A percentile compares a stretch with the other conserved stretches of the same genome.
Evolutionary conservation across 1,140 invertebrate genomes (phyloP).

Genomic region (Lasioglossum albipes): DNA sequence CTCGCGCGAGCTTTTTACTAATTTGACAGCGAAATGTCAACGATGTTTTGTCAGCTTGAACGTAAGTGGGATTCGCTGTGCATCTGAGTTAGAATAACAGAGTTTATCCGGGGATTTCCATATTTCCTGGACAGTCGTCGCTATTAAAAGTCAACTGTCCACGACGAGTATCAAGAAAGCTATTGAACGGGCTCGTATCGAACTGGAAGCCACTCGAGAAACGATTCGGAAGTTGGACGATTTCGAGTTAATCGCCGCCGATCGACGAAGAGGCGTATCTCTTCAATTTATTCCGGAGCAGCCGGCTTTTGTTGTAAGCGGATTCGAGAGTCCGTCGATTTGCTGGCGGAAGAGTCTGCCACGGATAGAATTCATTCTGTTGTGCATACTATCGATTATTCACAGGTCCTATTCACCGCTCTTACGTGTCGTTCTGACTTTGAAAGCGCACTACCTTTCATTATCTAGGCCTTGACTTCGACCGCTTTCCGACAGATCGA

Average conservation of each 20-base stretch:
- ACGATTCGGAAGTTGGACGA: slow-evolving; percentile 42
- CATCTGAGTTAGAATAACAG: background rate
- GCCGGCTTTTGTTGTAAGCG: slow-evolving; percentile 61
- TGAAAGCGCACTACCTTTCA: slow-evolving; percentile 39
- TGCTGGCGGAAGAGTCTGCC: slow-evolving; percentile 41
- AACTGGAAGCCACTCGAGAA: slow-evolving; percentile 4
- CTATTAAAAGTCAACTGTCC: background rate
- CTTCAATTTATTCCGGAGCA: slow-evolving; percentile 61
- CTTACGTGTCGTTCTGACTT: slow-evolving; percentile 54
- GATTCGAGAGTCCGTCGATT: slow-evolving; percentile 52
- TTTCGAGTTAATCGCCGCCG: slow-evolving; percentile 37
- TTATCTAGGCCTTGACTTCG: background rate
- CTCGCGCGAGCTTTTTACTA: too few species aligned
- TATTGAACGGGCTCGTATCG: background rate
- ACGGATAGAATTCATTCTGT: slow-evolving; percentile 49
- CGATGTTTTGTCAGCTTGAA: background rate
- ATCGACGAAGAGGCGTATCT: slow-evolving; percentile 48
- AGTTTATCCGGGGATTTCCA: background rate
- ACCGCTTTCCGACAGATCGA: background rate
- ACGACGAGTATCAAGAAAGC: background rate
- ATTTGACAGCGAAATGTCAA: background rate
- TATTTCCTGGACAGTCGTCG: background rate
- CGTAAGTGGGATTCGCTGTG: background rate
- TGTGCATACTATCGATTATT: slow-evolving; percentile 65
- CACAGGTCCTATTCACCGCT: slow-evolving; percentile 56